Evolutionary conservation across 2,888 invertebrate genomes (phyloP), one percentile per base, ranked within the genome.

Genomic region (Dynastes tityus): DNA sequence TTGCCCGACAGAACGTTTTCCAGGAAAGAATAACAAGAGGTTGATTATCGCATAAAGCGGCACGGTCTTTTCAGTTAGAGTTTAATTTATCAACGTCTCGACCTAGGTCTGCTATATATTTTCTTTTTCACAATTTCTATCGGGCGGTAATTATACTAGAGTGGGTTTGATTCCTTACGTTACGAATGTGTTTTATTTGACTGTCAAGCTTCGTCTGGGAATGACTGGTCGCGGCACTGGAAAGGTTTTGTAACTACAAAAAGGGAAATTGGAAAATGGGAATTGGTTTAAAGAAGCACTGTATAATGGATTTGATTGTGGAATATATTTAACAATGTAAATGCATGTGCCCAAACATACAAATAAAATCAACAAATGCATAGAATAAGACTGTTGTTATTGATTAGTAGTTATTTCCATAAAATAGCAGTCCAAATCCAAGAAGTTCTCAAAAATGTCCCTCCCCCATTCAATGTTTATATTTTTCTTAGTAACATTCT

Each of bases 11-110:
- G n/a, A 22, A 11, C 45, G 45, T 27, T 16, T 55, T 55, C 55
- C n/a, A 5, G n/a, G 55, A 16, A 55, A 55, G 45, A 45, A 45
- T 55, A n/a, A n/a, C n/a, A 2, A n/a, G 16, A 13, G 16, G 5
- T 40, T 45, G 16, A 22, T 67, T 45, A 67, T 67, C 40, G 45
- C 27, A 11, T 67, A 16, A 40, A 40, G 22, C 22, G 63, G 4
- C 13, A 13, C 5, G 29, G 63, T 22, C 16, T 4, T 64, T 67
- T 45, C 6, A 45, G 40, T 22, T 16, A 67, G 45, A 22, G 65
- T 67, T 67, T 67, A 45, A 67, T 67, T 67, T 67, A 67, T 67
- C 65, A 67, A 67, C 45, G 65, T 67, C 65, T 67, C 45, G 1
- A 65, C 16, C 65, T 45, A 65, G 40, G 65, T 40, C 65, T 40